Evolutionary conservation across 2,113 vertebrate genomes (phyloP), one percentile per base, ranked within the genome.

Genomic region (Heterochromis multidens): DNA sequence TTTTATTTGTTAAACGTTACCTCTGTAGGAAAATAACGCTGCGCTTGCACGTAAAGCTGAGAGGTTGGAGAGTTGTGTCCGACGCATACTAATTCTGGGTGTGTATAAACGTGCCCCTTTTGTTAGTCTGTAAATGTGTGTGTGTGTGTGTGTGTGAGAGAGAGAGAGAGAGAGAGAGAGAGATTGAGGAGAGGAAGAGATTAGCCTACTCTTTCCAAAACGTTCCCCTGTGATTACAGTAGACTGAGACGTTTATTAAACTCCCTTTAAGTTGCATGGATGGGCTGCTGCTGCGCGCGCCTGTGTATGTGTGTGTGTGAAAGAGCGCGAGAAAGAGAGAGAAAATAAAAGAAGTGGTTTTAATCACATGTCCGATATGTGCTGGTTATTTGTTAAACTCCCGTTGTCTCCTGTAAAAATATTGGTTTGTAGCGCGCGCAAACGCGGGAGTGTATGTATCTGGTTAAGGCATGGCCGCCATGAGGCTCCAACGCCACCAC

Each of bases 71-170:
- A 81, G 87, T 49, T 88, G 87, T 78, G 83, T 17, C 65, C 46
- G 74, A 79, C 78, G 87, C 91, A 90, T 91, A 89, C 84, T 89
- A 91, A 94, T 88, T 52, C 33, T 14, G 49, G 23, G 40, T 87
- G 87, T 88, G 81, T 62, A 82, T 65, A 21, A 60, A 52, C 11
- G 81, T 79, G 85, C 52, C 33, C 29, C 80, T 77, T 77, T 46
- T 77, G 78, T 74, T 37, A 4, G 63, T 77, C 27, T 65, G 27
- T 10, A 29, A 49, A 1, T 49, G 65, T 72, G 16, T 27, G 23
- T 46, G 23, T 46, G 31, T 70, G 46, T 12, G 37, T 9, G 84
- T 17, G 80, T 37, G 43, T 19, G 12, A n/a, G 11, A 6, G 3
- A 7, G 14, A 14, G 33, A 31, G 12, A 52, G 3, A 9, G 60